Percentiles rank a stretch among this genome's conserved stretches.
Evolutionary conservation across 2,797 vertebrate genomes (phyloP).

Genomic region (Alosa sapidissima): DNA sequence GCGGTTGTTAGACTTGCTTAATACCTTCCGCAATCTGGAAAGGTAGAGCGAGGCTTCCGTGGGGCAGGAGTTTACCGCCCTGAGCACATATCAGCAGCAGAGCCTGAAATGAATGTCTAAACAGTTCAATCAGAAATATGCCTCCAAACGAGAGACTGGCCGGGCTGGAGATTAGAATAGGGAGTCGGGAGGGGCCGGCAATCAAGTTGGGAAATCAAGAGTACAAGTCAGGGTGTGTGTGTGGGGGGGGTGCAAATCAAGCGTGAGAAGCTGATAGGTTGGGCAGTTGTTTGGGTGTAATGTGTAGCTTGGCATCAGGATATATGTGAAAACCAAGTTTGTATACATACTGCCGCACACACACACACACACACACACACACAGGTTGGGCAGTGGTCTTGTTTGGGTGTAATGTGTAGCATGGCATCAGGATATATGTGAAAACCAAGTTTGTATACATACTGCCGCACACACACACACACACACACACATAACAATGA

Average conservation of each 20-base stretch:
- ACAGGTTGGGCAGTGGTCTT: neutral
- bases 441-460: neutral
- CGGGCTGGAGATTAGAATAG: neutral
- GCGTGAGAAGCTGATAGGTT: neutral
- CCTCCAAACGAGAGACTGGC: constrained; percentile 9
- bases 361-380: neutral
- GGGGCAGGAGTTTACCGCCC: constrained; percentile 19
- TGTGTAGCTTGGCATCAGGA: neutral
- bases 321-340: neutral
- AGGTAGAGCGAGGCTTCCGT: neutral
- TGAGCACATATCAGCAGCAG: constrained; percentile 9
- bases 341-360: neutral
- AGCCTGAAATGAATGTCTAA: constrained; percentile 27
- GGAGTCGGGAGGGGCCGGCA: neutral
- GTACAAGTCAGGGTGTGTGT: neutral
- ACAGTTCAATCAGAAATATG: constrained; percentile 26
- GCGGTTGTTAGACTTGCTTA: neutral
- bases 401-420: neutral
- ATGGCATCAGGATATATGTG: neutral
- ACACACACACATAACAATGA: neutral
- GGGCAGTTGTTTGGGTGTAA: neutral
- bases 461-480: neutral
- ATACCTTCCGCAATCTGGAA: constrained; percentile 21
- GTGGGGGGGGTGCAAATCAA: neutral
- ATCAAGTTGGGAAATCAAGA: constrained; percentile 22